These are phyloP conservation scores for Polydrusus pterygomalis DNA, from an alignment of 2,888 invertebrate species.

Conservation along the genomic window DNA sequence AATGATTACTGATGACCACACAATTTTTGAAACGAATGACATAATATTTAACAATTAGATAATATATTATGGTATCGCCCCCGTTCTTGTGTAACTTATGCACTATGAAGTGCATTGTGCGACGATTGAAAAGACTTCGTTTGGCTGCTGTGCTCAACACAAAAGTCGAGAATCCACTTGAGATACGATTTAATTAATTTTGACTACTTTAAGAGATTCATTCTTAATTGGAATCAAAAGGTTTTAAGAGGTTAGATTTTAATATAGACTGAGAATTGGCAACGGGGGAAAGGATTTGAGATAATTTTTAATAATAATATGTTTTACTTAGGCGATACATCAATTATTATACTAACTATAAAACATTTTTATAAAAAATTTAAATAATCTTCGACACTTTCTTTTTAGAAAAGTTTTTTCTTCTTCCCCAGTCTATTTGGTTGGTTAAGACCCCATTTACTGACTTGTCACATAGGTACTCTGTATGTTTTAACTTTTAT, in stretches of 20 bases:
- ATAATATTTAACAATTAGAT: neutral
- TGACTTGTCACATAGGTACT: too few species aligned
- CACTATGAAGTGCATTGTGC: constrained; percentile 66
- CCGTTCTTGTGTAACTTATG: constrained; percentile 50
- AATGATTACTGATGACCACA: too few species aligned
- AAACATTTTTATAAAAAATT: too few species aligned
- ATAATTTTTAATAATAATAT: too few species aligned
- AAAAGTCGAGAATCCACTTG: constrained; percentile 69
- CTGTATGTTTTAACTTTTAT: too few species aligned
- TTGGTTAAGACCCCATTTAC: too few species aligned
- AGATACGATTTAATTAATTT: constrained; percentile 67
- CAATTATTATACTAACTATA: too few species aligned
- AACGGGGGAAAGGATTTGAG: neutral
- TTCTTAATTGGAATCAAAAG: constrained; percentile 31
- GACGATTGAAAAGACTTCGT: constrained; percentile 69
- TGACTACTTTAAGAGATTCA: constrained; percentile 64
- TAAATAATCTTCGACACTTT: too few species aligned
- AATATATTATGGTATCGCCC: constrained; percentile 22
- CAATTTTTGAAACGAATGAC: neutral
- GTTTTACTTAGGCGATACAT: too few species aligned
- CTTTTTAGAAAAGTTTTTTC: too few species aligned
- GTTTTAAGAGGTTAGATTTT: neutral
- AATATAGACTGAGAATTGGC: neutral
- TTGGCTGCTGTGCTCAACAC: constrained; percentile 68
- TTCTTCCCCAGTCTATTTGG: too few species aligned